Percentiles rank a stretch among this genome's conserved stretches.
Conservation (phyloP, 2,888 invertebrate genomes). For the Drosophila ezoana region DNA sequence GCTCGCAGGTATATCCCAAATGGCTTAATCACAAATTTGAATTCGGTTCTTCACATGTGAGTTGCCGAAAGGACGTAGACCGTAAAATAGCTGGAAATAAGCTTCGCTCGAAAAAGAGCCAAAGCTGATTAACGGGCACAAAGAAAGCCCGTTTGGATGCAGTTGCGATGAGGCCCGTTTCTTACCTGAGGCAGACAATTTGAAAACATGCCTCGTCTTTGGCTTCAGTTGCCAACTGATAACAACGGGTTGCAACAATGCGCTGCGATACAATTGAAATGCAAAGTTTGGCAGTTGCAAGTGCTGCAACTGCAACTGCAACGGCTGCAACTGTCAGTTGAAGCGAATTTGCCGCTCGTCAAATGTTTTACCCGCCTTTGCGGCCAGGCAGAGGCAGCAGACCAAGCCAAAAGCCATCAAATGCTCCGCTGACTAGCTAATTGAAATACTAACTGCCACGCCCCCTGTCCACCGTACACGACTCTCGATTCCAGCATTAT, state of each 20-base stretch:
- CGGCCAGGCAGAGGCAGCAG: neutral
- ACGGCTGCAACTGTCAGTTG: slow-evolving; percentile 21
- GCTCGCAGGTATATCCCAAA: neutral
- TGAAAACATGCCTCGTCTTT: neutral
- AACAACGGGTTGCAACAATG: slow-evolving; percentile 27
- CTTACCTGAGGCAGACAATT: neutral
- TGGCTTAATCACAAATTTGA: neutral
- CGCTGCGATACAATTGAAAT: slow-evolving; percentile 45
- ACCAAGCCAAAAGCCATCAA: slow-evolving; percentile 1
- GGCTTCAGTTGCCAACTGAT: slow-evolving; percentile 24
- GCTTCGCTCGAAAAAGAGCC: slow-evolving; percentile 1
- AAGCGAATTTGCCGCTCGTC: slow-evolving; percentile 18
- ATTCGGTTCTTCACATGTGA: neutral
- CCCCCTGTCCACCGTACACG: neutral
- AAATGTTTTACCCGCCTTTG: slow-evolving; percentile 16
- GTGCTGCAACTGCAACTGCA: slow-evolving; percentile 22
- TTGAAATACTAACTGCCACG: slow-evolving; percentile 8
- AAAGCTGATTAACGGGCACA: neutral
- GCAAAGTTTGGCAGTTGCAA: slow-evolving; percentile 49
- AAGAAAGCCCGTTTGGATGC: neutral
- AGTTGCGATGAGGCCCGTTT: neutral
- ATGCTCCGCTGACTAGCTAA: slow-evolving; percentile 23
- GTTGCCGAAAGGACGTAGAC: neutral
- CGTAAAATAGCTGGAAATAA: neutral
- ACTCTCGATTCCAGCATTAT: neutral